These are phyloP conservation scores for Brachionus rotundiformis DNA, from an alignment of 1,140 invertebrate genomes.

Conservation along the genomic window DNA sequence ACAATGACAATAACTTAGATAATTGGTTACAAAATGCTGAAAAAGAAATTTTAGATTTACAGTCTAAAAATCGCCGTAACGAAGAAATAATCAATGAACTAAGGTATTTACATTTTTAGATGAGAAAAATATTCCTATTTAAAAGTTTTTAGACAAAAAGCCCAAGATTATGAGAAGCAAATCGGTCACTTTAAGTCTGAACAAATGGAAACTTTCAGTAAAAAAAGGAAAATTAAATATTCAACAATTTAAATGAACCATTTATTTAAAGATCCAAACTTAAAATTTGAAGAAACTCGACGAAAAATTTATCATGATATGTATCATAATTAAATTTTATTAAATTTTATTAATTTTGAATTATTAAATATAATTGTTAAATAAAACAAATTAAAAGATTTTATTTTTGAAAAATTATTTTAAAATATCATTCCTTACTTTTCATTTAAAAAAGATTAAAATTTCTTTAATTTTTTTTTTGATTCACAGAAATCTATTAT, in stretches of 20 bases:
- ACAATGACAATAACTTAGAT: background rate
- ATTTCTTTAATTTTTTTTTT: no score
- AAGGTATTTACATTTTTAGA: background rate
- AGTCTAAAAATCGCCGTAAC: background rate
- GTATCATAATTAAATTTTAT: no score
- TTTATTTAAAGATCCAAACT: conserved; percentile 18
- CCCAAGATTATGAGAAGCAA: background rate
- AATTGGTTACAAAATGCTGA: background rate
- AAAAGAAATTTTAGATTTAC: background rate
- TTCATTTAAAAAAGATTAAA: no score
- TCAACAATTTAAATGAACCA: background rate
- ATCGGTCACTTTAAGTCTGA: background rate
- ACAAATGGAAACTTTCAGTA: background rate
- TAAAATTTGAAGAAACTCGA: background rate
- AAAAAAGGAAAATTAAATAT: background rate
- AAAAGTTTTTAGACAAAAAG: conserved; percentile 1
- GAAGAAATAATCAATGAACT: conserved; percentile 7
- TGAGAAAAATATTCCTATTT: background rate
- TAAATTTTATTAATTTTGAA: no score
- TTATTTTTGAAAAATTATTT: no score
- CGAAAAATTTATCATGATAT: conserved; percentile 33
- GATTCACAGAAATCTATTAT: no score
- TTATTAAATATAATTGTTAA: no score
- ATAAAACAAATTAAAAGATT: no score
- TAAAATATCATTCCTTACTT: no score